Percentiles rank a stretch among this genome's conserved stretches.
Evolutionary conservation across 2,797 vertebrate species (phyloP).

Genomic region (Hemibagrus guttatus): DNA sequence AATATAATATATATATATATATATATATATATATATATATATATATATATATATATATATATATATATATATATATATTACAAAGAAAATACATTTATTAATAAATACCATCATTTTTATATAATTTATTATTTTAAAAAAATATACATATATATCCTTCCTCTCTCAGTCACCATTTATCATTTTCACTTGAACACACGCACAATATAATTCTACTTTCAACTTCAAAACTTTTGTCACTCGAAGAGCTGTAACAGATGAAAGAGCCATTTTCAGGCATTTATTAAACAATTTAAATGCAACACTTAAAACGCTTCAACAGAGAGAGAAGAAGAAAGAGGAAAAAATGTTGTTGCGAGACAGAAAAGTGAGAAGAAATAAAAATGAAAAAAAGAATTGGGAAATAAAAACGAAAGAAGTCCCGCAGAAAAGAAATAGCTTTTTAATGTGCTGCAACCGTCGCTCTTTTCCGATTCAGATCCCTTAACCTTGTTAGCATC

Average conservation of each 20-base stretch:
- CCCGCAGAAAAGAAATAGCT: conserved; percentile 41
- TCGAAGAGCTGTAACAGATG: conserved; percentile 51
- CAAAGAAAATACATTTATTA: too few species aligned
- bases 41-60: too few species aligned
- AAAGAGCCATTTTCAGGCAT: conserved; percentile 56
- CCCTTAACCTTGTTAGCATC: conserved; percentile 95
- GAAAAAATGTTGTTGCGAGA: conserved; percentile 48
- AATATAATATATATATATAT: too few species aligned
- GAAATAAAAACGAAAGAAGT: conserved; percentile 42
- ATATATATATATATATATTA: too few species aligned
- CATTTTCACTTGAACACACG: conserved; percentile 24
- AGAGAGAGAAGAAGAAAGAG: conserved; percentile 41
- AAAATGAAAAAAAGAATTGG: conserved; percentile 35
- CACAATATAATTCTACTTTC: conserved; percentile 50
- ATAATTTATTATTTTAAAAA: too few species aligned
- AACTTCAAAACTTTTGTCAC: conserved; percentile 51
- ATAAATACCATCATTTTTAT: too few species aligned
- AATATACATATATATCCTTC: too few species aligned
- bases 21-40: too few species aligned
- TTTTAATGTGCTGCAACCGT: conserved; percentile 71
- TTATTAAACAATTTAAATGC: conserved; percentile 52
- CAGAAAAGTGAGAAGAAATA: conserved; percentile 44
- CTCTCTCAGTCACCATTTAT: neutral
- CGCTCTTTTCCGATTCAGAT: conserved; percentile 85
- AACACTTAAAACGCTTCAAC: conserved; percentile 52